These are phyloP conservation scores for Origma solitaria DNA, from an alignment of 2,113 vertebrate species.

Conservation along the genomic window DNA sequence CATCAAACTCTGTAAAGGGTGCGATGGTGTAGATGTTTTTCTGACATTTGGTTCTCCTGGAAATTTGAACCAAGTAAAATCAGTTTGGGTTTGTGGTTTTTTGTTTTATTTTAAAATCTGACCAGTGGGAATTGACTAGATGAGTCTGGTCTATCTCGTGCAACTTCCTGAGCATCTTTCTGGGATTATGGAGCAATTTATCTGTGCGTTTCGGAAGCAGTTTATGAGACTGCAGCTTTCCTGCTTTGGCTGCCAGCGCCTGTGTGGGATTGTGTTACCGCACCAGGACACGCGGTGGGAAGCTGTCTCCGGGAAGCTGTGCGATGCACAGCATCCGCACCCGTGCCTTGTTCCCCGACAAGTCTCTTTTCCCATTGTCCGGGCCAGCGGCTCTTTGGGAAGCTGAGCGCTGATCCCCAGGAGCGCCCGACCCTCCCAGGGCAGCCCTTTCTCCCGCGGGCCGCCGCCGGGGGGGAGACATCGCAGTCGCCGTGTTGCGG, in stretches of 20 bases:
- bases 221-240: not conserved
- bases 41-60: not conserved
- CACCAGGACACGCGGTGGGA: not conserved
- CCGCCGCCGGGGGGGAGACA: not conserved
- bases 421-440: too few species aligned
- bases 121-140: not conserved
- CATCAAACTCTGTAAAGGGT: not conserved
- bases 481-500: not conserved
- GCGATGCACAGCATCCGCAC: not conserved
- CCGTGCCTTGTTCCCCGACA: fast-evolving
- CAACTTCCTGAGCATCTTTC: not conserved
- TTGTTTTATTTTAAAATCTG: not conserved
- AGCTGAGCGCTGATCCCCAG: not conserved
- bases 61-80: not conserved
- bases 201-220: not conserved
- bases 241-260: not conserved
- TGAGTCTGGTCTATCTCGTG: fast-evolving
- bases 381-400: not conserved
- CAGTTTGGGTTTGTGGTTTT: not conserved
- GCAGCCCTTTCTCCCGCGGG: not conserved
- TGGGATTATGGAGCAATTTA: not conserved
- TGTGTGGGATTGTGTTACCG: fast-evolving
- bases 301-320: not conserved
- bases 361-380: fast-evolving
- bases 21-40: not conserved